phyloP scores from a whole-genome alignment of 2,797 vertebrate species.

The Acanthopagrus latus region DNA sequence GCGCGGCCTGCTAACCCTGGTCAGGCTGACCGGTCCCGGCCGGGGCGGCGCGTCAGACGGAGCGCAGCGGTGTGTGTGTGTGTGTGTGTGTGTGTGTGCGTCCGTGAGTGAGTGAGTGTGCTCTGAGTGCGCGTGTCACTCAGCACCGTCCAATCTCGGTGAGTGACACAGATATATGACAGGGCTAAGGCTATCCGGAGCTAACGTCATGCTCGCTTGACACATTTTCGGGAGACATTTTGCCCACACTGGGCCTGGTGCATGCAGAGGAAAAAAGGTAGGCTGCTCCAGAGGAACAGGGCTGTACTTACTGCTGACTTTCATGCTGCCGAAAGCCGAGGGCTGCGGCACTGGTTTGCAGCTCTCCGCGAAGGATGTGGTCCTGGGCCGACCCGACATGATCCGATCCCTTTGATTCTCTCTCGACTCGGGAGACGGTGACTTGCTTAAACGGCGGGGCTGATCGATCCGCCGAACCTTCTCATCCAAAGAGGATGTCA shows the following conservation, averaged over 20 bases:
- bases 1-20: slow-evolving; percentile 56
- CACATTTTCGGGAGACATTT: slow-evolving; percentile 34
- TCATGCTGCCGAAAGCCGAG: slow-evolving; percentile 98
- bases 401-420: slow-evolving; percentile 79
- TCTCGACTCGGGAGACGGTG: slow-evolving; percentile 65
- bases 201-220: slow-evolving; percentile 51
- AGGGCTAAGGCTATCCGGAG: slow-evolving; percentile 55
- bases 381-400: slow-evolving; percentile 99
- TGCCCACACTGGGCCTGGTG: slow-evolving; percentile 46
- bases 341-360: slow-evolving; percentile 99
- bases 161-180: slow-evolving; percentile 58
- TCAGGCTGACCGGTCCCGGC: slow-evolving; percentile 62
- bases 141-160: slow-evolving; percentile 54
- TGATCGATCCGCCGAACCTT: slow-evolving; percentile 68
- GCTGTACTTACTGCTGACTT: slow-evolving; percentile 98
- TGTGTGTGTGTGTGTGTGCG: slow-evolving; percentile 1
- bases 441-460: slow-evolving; percentile 69
- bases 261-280: slow-evolving; percentile 33
- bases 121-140: slow-evolving; percentile 23
- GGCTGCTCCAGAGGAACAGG: slow-evolving; percentile 39
- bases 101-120: not conserved
- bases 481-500: slow-evolving; percentile 78
- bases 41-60: slow-evolving; percentile 51
- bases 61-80: slow-evolving; percentile 35
- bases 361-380: slow-evolving; percentile 99